Percentiles rank a stretch among this genome's conserved stretches.
Evolutionary conservation across 2,113 vertebrate species (phyloP).

Genomic region (Nipponia nippon): DNA sequence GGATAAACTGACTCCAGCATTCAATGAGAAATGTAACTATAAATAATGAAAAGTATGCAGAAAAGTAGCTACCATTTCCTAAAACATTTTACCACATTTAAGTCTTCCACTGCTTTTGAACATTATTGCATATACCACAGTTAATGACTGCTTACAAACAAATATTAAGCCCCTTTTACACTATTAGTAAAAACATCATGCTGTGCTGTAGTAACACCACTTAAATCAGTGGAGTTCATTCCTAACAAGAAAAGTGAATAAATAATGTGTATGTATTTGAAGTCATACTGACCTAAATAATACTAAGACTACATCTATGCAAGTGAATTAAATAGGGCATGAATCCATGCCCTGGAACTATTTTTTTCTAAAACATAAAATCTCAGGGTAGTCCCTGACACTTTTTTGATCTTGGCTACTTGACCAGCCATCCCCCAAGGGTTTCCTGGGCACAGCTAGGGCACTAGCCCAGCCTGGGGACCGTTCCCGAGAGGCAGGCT

Average conservation of each 20-base stretch:
- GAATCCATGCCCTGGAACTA: not conserved
- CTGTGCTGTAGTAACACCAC: not conserved
- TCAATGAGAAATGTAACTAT: not conserved
- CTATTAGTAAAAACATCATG: not conserved
- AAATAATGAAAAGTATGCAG: not conserved
- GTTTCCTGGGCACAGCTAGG: not conserved
- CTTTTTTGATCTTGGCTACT: not conserved
- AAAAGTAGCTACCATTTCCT: not conserved
- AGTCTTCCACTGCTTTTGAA: not conserved
- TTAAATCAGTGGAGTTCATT: not conserved
- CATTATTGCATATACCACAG: not conserved
- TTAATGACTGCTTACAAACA: not conserved
- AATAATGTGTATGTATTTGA: not conserved
- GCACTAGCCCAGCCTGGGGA: not conserved
- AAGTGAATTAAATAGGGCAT: not conserved
- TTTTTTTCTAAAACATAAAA: not conserved
- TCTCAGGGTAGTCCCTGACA: not conserved
- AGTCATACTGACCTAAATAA: conserved; percentile 6
- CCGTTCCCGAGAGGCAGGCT: not conserved
- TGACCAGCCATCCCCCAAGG: not conserved
- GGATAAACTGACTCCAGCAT: not conserved
- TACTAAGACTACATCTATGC: not conserved
- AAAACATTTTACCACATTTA: not conserved
- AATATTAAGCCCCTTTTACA: not conserved
- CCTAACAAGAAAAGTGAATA: not conserved